Conservation (phyloP, 2,888 invertebrate species). For the Chesias legatella region DNA sequence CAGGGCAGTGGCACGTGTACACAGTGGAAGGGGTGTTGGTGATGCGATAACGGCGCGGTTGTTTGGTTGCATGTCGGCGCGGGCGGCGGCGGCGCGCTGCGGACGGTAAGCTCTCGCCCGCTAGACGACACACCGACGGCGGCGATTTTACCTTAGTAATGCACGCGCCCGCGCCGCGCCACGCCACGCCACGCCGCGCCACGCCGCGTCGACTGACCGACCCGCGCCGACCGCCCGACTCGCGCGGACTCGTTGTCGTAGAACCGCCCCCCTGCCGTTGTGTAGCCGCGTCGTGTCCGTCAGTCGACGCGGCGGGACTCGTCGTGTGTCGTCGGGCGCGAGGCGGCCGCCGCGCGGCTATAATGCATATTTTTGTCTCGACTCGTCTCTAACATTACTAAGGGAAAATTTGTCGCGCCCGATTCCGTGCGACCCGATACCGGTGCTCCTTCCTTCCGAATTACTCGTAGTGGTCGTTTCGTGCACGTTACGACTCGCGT, state of each 20-base stretch:
- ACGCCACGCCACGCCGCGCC: constrained; percentile 4
- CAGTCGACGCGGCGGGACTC: no score
- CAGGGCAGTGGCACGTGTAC: constrained; percentile 8
- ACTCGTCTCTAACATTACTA: constrained; percentile 68
- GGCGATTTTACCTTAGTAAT: constrained; percentile 75
- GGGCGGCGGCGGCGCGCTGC: constrained; percentile 41
- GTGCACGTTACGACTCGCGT: constrained; percentile 23
- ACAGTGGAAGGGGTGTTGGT: constrained; percentile 24
- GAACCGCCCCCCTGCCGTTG: no score
- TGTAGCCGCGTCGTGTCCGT: no score
- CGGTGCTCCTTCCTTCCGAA: constrained; percentile 21
- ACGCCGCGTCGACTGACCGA: constrained; percentile 14
- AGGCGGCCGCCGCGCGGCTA: constrained; percentile 38
- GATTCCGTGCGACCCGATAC: constrained; percentile 51
- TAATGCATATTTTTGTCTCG: constrained; percentile 76
- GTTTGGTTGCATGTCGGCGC: constrained; percentile 69
- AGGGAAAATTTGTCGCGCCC: constrained; percentile 73
- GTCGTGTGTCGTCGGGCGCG: constrained; percentile 13
- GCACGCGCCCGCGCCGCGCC: constrained; percentile 31
- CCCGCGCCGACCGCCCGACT: constrained; percentile 6
- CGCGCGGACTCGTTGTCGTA: background rate
- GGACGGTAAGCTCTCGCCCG: constrained; percentile 59
- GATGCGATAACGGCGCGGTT: constrained; percentile 50
- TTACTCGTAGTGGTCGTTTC: no score
- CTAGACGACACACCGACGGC: constrained; percentile 50